Evolutionary conservation across 2,888 invertebrate genomes (phyloP), one percentile per base, ranked within the genome.

Genomic region (Dryadula phaetusa): DNA sequence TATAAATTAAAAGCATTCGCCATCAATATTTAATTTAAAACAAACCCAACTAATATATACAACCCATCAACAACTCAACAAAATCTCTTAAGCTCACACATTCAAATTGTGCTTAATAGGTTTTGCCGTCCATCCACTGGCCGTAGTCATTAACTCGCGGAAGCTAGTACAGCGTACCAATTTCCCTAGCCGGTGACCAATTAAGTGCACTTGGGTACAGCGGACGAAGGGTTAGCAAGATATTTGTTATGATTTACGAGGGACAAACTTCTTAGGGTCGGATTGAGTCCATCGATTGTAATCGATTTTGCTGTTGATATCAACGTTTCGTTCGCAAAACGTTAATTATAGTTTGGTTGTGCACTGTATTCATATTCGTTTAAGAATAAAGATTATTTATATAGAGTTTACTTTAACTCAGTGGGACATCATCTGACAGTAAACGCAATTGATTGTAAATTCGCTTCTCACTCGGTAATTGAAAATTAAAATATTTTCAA

Each of bases 51-150:
- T n/a, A 42, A 37, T n/a, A 18, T 44, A 52, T 42, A 34, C 40
- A 67, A 62, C 58, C 49, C 44, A 64, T 58, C 46, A 76, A 77
- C 75, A 76, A 73, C 78, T 75, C 79, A 75, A 80, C 83, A 81
- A 82, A 87, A 87, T 84, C 84, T 79, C 80, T 82, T 85, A 85
- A 85, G 86, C 85, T 80, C 78, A 70, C 85, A 84, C 82, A 84
- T 87, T 84, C 88, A 91, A 91, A 91, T 92, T 89, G 88, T 88
- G 86, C 83, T 88, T 92, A 92, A 90, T 86, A 86, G 88, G 88
- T 92, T 92, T 85, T 84, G 84, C 79, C 86, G 90, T 87, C 89
- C 91, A 84, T 89, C 90, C 85, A 88, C 88, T 84, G 88, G 88
- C 83, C 82, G 83, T 84, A 90, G 92, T 92, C 91, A 89, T 91